These are phyloP conservation scores for Phrixothrix hirtus DNA, from an alignment of 2,888 invertebrate species.

Conservation along the genomic window DNA sequence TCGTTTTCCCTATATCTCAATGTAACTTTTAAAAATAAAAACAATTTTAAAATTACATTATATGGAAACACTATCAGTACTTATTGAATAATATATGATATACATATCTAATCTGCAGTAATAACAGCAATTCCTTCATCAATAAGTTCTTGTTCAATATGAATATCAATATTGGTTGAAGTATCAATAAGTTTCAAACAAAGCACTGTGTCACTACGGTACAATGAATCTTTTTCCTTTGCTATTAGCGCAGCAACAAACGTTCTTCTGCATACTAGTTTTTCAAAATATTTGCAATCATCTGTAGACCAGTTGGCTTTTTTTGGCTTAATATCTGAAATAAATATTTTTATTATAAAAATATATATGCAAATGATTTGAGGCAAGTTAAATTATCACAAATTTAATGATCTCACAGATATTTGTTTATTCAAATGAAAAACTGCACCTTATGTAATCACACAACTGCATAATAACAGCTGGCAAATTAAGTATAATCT, in stretches of 20 bases:
- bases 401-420: too few relatives aligned
- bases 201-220: conserved; percentile 65
- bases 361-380: too few relatives aligned
- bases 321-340: conserved; percentile 59
- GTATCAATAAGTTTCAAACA: conserved; percentile 74
- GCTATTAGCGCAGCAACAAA: conserved; percentile 72
- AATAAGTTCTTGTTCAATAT: conserved; percentile 68
- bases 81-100: too few relatives aligned
- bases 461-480: too few relatives aligned
- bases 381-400: too few relatives aligned
- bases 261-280: conserved; percentile 68
- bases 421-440: too few relatives aligned
- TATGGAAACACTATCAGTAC: too few relatives aligned
- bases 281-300: conserved; percentile 73
- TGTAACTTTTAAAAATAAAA: background rate
- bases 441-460: too few relatives aligned
- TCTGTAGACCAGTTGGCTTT: conserved; percentile 70
- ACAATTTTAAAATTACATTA: background rate
- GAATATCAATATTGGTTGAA: conserved; percentile 67
- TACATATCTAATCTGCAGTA: too few relatives aligned
- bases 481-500: too few relatives aligned
- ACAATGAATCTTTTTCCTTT: conserved; percentile 64
- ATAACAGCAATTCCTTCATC: conserved; percentile 58
- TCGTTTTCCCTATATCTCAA: background rate
- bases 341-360: background rate